Percentiles rank a stretch among this genome's conserved stretches.
These are phyloP conservation scores for Drosophila ochracea DNA, from an alignment of 2,888 invertebrate genomes.

Conservation along the genomic window DNA sequence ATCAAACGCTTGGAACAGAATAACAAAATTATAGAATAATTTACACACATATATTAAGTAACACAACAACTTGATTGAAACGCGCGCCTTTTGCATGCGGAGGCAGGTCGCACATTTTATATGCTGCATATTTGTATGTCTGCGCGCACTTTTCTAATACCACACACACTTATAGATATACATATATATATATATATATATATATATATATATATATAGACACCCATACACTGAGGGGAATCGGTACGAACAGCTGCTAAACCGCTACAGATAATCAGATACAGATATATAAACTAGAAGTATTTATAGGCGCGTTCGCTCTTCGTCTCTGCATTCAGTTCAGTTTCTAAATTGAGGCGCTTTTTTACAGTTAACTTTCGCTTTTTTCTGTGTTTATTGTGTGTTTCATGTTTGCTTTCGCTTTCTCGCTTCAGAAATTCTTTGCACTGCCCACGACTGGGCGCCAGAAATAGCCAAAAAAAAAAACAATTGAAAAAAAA, in stretches of 20 bases:
- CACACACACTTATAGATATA: conserved; percentile 12
- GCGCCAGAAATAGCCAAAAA: conserved; percentile 61
- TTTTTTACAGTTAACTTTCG: conserved; percentile 73
- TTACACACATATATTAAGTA: conserved; percentile 32
- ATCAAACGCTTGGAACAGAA: conserved; percentile 15
- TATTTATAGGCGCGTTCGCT: conserved; percentile 68
- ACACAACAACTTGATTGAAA: conserved; percentile 39
- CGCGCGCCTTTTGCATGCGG: conserved; percentile 49
- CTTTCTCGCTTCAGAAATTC: conserved; percentile 67
- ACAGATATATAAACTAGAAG: conserved; percentile 68
- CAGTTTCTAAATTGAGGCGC: conserved; percentile 52
- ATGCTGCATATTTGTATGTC: conserved; percentile 48
- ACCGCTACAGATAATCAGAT: conserved; percentile 76
- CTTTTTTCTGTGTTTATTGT: conserved; percentile 56
- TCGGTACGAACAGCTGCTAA: conserved; percentile 57
- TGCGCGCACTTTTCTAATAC: conserved; percentile 26
- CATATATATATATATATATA: conserved; percentile 6
- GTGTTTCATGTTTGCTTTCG: conserved; percentile 64
- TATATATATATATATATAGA: conserved; percentile 21
- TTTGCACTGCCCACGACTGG: conserved; percentile 61
- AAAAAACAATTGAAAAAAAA: neutral
- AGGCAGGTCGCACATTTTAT: conserved; percentile 53
- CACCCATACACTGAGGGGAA: conserved; percentile 19
- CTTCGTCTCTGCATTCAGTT: conserved; percentile 39
- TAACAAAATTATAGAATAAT: conserved; percentile 30